Conservation (phyloP, 2,888 invertebrate genomes). For the Tipula helvola region DNA sequence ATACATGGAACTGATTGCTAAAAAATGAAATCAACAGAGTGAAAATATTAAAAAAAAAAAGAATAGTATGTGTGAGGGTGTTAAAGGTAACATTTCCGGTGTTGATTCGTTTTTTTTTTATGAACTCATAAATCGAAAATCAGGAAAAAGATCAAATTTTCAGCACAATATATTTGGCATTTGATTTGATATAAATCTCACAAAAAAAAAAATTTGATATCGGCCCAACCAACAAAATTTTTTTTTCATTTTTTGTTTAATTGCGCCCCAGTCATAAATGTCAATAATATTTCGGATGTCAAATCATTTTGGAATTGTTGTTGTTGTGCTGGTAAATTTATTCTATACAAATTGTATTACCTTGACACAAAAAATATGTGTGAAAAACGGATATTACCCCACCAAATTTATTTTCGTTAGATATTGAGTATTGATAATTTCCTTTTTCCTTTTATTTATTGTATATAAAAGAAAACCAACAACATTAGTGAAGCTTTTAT, state of each 20-base stretch:
- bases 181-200: not conserved
- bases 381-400: not conserved
- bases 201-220: not conserved
- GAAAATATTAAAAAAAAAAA: not conserved
- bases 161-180: not conserved
- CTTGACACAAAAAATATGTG: not conserved
- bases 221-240: not conserved
- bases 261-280: not conserved
- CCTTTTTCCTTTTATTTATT: not conserved
- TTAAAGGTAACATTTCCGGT: not conserved
- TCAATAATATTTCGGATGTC: not conserved
- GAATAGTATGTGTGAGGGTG: not conserved
- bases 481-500: not conserved
- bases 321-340: not conserved
- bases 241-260: not conserved
- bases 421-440: not conserved
- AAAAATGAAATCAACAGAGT: not conserved
- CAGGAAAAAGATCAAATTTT: not conserved
- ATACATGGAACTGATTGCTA: not conserved
- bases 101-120: not conserved
- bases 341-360: not conserved
- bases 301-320: not conserved
- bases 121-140: not conserved
- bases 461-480: not conserved
- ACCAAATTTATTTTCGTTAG: not conserved